Conservation (phyloP, 2,888 invertebrate species). For the Halictus quadricinctus region DNA sequence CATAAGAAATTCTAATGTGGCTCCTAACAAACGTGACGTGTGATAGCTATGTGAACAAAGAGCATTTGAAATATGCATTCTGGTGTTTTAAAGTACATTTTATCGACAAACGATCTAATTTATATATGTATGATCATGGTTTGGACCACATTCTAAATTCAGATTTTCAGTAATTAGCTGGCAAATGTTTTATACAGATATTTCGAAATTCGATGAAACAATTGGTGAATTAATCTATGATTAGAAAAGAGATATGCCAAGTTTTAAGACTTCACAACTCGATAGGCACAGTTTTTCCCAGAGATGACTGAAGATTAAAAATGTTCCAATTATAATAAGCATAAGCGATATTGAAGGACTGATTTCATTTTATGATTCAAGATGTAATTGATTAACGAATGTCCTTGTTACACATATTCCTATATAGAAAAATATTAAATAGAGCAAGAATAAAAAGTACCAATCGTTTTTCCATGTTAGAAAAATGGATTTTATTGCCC, state of each 20-base stretch:
- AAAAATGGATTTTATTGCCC: conserved; percentile 28
- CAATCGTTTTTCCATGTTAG: conserved; percentile 24
- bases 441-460: conserved; percentile 45
- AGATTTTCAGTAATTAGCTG: not conserved
- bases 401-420: conserved; percentile 48
- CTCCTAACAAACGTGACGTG: conserved; percentile 45
- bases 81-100: conserved; percentile 35
- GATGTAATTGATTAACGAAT: conserved; percentile 44
- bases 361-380: conserved; percentile 44
- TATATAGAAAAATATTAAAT: conserved; percentile 33
- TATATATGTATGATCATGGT: not conserved
- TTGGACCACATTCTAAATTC: conserved; percentile 11
- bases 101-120: not conserved
- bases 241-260: not conserved
- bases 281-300: conserved; percentile 26
- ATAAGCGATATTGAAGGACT: conserved; percentile 38
- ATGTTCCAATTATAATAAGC: conserved; percentile 49
- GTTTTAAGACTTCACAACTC: conserved; percentile 23
- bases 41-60: conserved; percentile 40
- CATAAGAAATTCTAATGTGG: conserved; percentile 39
- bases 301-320: conserved; percentile 47
- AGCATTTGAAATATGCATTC: conserved; percentile 32
- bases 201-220: conserved; percentile 9
- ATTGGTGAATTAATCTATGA: conserved; percentile 17
- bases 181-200: conserved; percentile 16